Evolutionary conservation across 2,113 vertebrate genomes (phyloP), one percentile per base, ranked within the genome.

Genomic region (Aegithalos caudatus): DNA sequence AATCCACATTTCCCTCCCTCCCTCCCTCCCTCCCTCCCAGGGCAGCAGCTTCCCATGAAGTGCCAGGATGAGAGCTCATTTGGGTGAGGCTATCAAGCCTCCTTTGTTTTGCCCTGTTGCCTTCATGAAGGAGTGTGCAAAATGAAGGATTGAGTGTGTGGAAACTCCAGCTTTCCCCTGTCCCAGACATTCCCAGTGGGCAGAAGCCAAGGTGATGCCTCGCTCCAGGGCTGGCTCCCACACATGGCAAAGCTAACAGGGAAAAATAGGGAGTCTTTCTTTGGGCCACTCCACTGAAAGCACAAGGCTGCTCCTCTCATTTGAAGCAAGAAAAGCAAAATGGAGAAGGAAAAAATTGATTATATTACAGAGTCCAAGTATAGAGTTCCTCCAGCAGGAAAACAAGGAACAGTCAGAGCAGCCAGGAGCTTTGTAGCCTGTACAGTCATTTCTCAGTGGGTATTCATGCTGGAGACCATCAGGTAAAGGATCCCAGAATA

Each of bases 401-500:
- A 76, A 67, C 53, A 60, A 76, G 37, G 54, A 77, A 13, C 60
- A 78, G 65, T 48, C 8, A 0, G 72, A 71, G 60, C 35, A 81
- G 56, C 56, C 77, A 74, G 80, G 64, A 86, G 94, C 72, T 87
- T 70, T 94, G 80, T 48, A 71, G 51, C 70, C 73, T 50, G 53
- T 65, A 79, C 83, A 91, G 78, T 71, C 44, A 81, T 80, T 86
- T 96, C 73, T 62, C 76, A 50, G 91, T 37, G 54, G 57, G 53
- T 66, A 89, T 64, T 92, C 78, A 71, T 2, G 37, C 66, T 92
- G 85, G 90, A 85, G 78, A 91, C 61, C 91, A 92, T 84, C 92
- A 95, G 89, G 66, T 91, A 81, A 81, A 92, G 91, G 50, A 64
- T 85, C 91, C 92, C 95, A 91, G 92, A 95, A 94, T 92, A 95